Evolutionary conservation across 2,888 invertebrate species (phyloP).

Genomic region (Salpingus planirostris): DNA sequence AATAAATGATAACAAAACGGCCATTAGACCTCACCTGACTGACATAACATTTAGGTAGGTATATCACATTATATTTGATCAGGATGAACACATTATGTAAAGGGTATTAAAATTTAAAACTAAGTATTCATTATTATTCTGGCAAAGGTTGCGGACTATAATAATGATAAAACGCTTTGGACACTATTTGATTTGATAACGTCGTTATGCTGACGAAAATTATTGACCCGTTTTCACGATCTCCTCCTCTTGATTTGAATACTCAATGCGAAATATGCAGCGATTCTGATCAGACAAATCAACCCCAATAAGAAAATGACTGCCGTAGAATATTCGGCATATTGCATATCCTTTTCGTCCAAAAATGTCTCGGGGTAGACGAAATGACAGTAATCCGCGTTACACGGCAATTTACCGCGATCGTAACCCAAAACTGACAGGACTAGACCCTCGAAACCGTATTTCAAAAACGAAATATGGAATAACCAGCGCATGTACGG

Average conservation of each 20-base stretch:
- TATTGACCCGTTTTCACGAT: no score
- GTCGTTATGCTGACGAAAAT: no score
- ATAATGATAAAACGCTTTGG: no score
- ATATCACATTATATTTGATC: no score
- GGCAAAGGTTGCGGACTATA: no score
- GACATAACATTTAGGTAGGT: no score
- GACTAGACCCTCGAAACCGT: slow-evolving; percentile 77
- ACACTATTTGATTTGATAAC: no score
- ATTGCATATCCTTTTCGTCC: slow-evolving; percentile 60
- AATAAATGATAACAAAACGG: no score
- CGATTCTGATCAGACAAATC: slow-evolving; percentile 52
- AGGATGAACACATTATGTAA: no score
- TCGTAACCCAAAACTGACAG: slow-evolving; percentile 76
- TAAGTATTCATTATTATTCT: no score
- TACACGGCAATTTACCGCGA: slow-evolving; percentile 64
- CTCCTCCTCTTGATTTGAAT: slow-evolving; percentile 33
- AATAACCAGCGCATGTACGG: slow-evolving; percentile 74
- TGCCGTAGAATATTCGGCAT: slow-evolving; percentile 57
- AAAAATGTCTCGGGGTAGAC: slow-evolving; percentile 62
- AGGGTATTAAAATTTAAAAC: no score
- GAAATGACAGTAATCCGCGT: slow-evolving; percentile 67
- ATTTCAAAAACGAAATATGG: slow-evolving; percentile 80
- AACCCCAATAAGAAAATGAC: slow-evolving; percentile 56
- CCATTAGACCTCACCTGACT: no score
- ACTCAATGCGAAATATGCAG: slow-evolving; percentile 60